These are phyloP conservation scores for Neomicropteryx cornuta DNA, from an alignment of 1,140 invertebrate species.

Conservation along the genomic window DNA sequence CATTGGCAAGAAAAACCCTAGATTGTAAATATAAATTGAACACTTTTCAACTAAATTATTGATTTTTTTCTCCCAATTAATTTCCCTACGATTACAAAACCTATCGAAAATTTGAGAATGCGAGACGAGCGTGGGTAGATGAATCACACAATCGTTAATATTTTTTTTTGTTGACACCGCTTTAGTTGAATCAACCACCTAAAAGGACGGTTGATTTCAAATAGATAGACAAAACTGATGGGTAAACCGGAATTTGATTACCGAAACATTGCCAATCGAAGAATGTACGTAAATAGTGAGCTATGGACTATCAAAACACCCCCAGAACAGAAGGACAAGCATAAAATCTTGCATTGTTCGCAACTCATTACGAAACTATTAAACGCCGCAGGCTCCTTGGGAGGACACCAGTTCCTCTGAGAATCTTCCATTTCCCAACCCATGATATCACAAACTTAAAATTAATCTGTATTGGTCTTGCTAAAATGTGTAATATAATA, in stretches of 20 bases:
- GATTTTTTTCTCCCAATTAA: background rate
- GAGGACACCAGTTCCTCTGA: constrained; percentile 10
- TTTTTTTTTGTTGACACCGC: no score
- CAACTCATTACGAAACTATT: background rate
- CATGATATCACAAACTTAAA: background rate
- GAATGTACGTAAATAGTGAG: constrained; percentile 4
- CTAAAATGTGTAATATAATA: no score
- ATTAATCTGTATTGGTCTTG: constrained; percentile 4
- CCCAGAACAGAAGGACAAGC: background rate
- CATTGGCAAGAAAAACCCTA: background rate
- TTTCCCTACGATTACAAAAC: constrained; percentile 17
- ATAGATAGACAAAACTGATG: constrained; percentile 5
- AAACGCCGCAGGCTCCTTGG: background rate
- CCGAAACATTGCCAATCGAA: no score
- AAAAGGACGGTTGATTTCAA: background rate
- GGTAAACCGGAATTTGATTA: no score
- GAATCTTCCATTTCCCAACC: constrained; percentile 1
- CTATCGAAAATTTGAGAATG: constrained; percentile 23
- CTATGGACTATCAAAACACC: background rate
- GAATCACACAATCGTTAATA: background rate
- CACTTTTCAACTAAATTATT: background rate
- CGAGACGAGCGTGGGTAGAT: no score
- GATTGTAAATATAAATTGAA: background rate
- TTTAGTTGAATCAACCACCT: constrained; percentile 3
- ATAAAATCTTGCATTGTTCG: background rate